Percentiles rank a stretch among this genome's conserved stretches.
Conservation (phyloP, 2,888 invertebrate species). For the Polydesmus complanatus region DNA sequence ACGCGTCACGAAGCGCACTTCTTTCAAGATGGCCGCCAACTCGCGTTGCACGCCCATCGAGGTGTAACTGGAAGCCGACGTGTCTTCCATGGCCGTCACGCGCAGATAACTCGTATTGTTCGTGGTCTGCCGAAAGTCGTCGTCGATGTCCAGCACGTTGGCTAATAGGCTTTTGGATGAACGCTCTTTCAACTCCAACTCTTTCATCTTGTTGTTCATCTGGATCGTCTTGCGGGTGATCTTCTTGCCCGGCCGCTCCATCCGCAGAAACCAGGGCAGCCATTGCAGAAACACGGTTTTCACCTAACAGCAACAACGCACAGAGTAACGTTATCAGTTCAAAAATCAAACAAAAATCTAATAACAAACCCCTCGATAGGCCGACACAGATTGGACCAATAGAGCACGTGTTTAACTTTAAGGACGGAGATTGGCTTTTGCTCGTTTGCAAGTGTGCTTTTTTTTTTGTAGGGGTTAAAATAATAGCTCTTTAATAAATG, state of each 20-base stretch:
- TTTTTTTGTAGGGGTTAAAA: no score
- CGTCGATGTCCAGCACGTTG: conserved; percentile 93
- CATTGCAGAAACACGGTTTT: conserved; percentile 89
- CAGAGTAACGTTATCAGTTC: no score
- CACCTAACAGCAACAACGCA: conserved; percentile 46
- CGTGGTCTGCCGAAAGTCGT: conserved; percentile 64
- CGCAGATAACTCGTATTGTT: conserved; percentile 36
- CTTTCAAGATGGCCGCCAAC: conserved; percentile 85
- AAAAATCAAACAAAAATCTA: no score
- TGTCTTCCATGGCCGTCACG: conserved; percentile 33
- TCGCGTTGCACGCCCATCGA: conserved; percentile 37
- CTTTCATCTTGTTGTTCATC: conserved; percentile 72
- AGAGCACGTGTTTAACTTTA: no score
- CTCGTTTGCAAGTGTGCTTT: no score
- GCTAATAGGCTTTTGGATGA: conserved; percentile 90
- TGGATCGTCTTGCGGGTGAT: conserved; percentile 78
- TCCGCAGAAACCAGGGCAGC: conserved; percentile 92
- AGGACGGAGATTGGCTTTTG: no score
- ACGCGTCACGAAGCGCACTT: conserved; percentile 82
- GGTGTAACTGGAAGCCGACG: conserved; percentile 20
- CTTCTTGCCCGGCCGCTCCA: conserved; percentile 91
- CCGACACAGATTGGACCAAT: no score
- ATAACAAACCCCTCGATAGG: no score
- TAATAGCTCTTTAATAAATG: no score
- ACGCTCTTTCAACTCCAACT: conserved; percentile 76